Percentiles rank a stretch among this genome's conserved stretches.
These are phyloP conservation scores for Odocoileus virginianus DNA, from an alignment of 2,113 vertebrate genomes.

Conservation along the genomic window DNA sequence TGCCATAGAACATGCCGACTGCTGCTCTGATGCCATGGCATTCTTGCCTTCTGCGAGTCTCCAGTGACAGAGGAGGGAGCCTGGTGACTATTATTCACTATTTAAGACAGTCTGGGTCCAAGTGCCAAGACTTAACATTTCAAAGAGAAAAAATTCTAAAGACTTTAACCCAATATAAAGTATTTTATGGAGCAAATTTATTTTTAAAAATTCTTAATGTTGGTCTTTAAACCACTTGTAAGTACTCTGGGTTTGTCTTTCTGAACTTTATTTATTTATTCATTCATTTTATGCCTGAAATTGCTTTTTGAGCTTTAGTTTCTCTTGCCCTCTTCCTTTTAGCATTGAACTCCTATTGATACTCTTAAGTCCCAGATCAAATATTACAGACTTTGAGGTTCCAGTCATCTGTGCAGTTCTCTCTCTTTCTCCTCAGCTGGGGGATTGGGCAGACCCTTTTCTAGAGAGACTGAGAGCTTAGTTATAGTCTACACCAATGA, in stretches of 20 bases:
- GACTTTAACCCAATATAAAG: not conserved
- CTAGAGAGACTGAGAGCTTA: too few species aligned
- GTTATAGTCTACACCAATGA: not conserved
- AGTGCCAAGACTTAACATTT: not conserved
- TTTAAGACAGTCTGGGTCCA: not conserved
- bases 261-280: not conserved
- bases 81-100: too few species aligned
- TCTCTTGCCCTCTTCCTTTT: not conserved
- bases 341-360: not conserved
- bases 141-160: not conserved
- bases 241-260: not conserved
- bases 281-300: not conserved
- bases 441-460: not conserved
- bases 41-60: not conserved
- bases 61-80: not conserved
- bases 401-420: not conserved
- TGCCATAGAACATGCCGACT: too few species aligned
- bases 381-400: not conserved
- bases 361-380: not conserved
- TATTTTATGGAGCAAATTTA: not conserved
- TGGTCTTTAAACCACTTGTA: not conserved
- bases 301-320: not conserved
- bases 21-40: rapidly evolving
- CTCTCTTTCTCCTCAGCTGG: not conserved
- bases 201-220: not conserved